Base-by-base conservation (phyloP, 2,113 vertebrate species). In the Scalopus aquaticus region DNA sequence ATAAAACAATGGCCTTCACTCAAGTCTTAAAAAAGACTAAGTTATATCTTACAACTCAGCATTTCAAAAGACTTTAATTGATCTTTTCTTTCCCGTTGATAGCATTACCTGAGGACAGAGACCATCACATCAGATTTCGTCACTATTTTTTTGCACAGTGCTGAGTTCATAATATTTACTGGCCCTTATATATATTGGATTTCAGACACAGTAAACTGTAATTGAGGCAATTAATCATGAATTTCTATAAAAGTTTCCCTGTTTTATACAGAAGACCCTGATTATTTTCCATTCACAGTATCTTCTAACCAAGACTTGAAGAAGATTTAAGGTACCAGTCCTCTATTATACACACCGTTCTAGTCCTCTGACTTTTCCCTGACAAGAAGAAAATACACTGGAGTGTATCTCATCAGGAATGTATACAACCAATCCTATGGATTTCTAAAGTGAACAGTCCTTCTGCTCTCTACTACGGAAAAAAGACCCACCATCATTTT, bases 171-270 rank as follows among this genome's bases (percentile, higher is more conserved):
- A 70, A 24, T 83, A 64, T 64, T 92, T 77, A 93, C 9, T 90
- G 77, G 11, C 19, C 85, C 84, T 77, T 58, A 56, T 28, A 93
- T 60, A 93, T 90, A 79, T 1, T 94, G 73, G 76, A 67, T 94
- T 92, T 86, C 76, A 95, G 69, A 91, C n/a, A 84, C 30, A 67
- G 51, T 30, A 85, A 93, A 69, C 79, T 80, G 58, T 58, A 87
- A 94, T 83, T 17, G 30, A 86, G 58, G 69, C 56, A 92, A 81
- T 89, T 81, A 89, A 88, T 74, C 64, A 70, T 80, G 80, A 32
- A 32, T 89, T 94, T 81, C 30, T 76, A 70, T 54, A 89, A 67
- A 89, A 78, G 32, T 80, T 89, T 94, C 62, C 58, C 22, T 62
- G 24, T 30, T 30, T 62, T 30, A 62, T 62, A 30, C 12, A 3